phyloP scores from a whole-genome alignment of 2,113 vertebrate species.

The Conger conger region DNA sequence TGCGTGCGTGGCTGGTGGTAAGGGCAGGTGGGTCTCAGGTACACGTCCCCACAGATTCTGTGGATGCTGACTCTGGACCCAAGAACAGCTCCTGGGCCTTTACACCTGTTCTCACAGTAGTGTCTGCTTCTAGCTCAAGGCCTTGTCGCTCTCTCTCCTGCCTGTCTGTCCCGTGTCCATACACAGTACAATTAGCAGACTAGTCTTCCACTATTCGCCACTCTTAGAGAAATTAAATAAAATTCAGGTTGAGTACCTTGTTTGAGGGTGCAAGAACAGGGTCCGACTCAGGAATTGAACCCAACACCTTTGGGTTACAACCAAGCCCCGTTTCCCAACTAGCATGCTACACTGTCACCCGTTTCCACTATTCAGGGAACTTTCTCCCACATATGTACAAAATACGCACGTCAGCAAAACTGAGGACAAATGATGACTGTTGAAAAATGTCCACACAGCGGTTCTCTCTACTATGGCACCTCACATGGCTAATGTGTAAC shows the following conservation, averaged over 20 bases:
- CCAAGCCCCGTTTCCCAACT: too few species aligned
- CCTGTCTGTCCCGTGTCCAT: not conserved
- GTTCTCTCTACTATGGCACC: not conserved
- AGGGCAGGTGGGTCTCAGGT: slow-evolving; percentile 86
- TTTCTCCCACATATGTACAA: not conserved
- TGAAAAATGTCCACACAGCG: not conserved
- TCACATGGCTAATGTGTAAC: slow-evolving; percentile 9
- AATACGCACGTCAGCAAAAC: not conserved
- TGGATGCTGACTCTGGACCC: too few species aligned
- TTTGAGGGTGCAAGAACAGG: too few species aligned
- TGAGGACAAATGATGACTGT: not conserved
- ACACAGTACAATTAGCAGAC: too few species aligned
- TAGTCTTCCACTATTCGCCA: too few species aligned
- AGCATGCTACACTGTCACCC: not conserved
- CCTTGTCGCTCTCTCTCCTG: not conserved
- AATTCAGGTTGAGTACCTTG: too few species aligned
- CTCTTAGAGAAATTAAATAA: too few species aligned
- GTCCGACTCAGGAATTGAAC: too few species aligned
- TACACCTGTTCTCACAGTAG: too few species aligned
- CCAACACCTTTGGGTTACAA: too few species aligned
- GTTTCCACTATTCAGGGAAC: not conserved
- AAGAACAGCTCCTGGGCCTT: too few species aligned
- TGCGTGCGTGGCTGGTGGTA: slow-evolving; percentile 78
- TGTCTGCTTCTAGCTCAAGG: not conserved
- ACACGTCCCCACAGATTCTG: slow-evolving; percentile 26